Evolutionary conservation across 2,113 vertebrate genomes (phyloP), one percentile per base, ranked within the genome.

Genomic region (Festucalex cinctus): DNA sequence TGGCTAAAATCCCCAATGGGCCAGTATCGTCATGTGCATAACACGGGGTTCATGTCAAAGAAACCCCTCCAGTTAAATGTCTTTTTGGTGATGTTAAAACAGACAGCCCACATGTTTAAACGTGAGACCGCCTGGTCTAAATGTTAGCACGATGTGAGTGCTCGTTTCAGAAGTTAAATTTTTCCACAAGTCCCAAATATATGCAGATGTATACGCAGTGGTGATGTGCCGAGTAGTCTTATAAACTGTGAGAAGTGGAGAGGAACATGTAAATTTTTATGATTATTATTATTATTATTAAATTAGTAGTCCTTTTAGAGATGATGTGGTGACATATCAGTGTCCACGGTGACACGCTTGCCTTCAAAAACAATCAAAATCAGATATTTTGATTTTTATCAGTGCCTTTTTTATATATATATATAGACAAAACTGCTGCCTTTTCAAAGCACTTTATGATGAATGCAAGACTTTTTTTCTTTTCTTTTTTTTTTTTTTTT

Each of bases 391-490:
- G 41, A 65, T 81, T 84, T 82, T 80, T 78, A 78, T 81, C 82
- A 83, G 89, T 90, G 89, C 89, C 89, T 90, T 87, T 84, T 88
- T 84, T 26, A 32, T 32, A 32, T 32, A 32, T 32, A 32, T 32
- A 32, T 2, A 9, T 22, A n/a, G 9, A 16, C 32, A 70, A 79
- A 81, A 84, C 81, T 86, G 82, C 84, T 90, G 87, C 87, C 86
- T 86, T 86, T 84, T 77, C 58, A 83, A 87, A 84, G 87, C 87
- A 90, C 89, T 90, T 90, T 90, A 89, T 82, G 76, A 36, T 66
- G 32, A 68, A 69, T 78, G 66, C 60, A 62, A 62, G 36, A 39
- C 39, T n/a, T 17, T 39, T 39, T 39, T 39, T 81, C 60, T 80
- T 62, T 83, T 39, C 16, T 44, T 81, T 63, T 80, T 63, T 83